Evolutionary conservation across 2,113 vertebrate genomes (phyloP).

Genomic region (Pionites leucogaster): DNA sequence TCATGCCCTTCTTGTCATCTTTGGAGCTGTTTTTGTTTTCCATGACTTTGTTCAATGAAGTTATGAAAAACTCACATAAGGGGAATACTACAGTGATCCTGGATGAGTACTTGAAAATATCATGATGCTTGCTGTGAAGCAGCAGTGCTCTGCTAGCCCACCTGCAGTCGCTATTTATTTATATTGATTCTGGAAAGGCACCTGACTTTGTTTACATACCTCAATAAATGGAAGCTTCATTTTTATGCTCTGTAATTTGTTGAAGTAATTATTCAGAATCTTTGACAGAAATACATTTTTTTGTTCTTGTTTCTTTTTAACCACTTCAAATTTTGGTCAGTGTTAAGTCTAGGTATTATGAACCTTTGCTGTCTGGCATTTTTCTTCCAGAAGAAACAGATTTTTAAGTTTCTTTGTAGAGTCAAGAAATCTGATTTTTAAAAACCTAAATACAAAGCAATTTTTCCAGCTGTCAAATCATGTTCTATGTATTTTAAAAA

Average conservation of each 20-base stretch:
- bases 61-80: neutral
- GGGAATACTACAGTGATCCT: neutral
- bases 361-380: neutral
- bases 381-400: neutral
- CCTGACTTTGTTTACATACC: neutral
- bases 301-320: neutral
- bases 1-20: neutral
- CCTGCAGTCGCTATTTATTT: neutral
- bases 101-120: neutral
- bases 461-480: neutral
- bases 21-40: neutral
- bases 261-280: neutral
- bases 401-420: neutral
- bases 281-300: neutral
- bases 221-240: neutral
- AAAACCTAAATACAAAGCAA: neutral
- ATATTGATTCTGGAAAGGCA: neutral
- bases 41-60: neutral
- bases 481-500: neutral
- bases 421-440: neutral
- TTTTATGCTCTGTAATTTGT: neutral
- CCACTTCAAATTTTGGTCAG: neutral
- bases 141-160: neutral
- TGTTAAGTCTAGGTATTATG: neutral
- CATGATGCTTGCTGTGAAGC: neutral